phyloP scores from a whole-genome alignment of 2,888 invertebrate species.

The Agrilus biguttatus region DNA sequence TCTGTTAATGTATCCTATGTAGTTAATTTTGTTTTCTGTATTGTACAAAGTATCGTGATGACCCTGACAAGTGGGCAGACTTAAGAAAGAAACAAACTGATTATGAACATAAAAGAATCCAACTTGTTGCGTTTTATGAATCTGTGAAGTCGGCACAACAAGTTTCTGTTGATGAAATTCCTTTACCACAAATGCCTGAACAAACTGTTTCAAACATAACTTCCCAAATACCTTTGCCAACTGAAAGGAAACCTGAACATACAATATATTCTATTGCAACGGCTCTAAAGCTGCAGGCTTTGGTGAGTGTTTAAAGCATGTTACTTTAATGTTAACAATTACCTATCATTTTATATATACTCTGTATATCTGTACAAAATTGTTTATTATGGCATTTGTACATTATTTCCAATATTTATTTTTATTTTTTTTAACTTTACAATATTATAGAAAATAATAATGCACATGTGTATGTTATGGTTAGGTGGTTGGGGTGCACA shows the following conservation, averaged over 20 bases:
- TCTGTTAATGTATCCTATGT: not conserved
- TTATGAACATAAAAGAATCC: slow-evolving; percentile 77
- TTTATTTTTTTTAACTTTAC: too few species aligned
- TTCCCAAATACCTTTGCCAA: slow-evolving; percentile 26
- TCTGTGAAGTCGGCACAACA: slow-evolving; percentile 92
- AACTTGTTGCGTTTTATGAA: slow-evolving; percentile 84
- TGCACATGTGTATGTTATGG: too few species aligned
- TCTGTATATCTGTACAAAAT: too few species aligned
- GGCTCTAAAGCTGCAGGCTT: slow-evolving; percentile 28
- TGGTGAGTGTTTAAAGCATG: slow-evolving; percentile 14
- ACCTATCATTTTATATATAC: too few species aligned
- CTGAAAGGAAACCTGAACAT: slow-evolving; percentile 29
- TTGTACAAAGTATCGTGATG: slow-evolving; percentile 71
- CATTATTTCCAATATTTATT: too few species aligned
- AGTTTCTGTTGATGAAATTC: slow-evolving; percentile 91
- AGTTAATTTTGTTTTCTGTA: slow-evolving; percentile 10
- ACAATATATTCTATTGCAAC: slow-evolving; percentile 32
- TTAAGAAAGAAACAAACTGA: slow-evolving; percentile 82
- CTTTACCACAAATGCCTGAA: slow-evolving; percentile 60
- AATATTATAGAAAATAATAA: too few species aligned
- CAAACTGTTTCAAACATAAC: slow-evolving; percentile 22
- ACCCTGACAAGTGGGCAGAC: slow-evolving; percentile 86
- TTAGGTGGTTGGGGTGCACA: too few species aligned
- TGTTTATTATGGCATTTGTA: too few species aligned
- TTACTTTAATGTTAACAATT: not conserved